Conservation (phyloP, 2,888 invertebrate genomes). For the Sarcophaga carnaria region DNA sequence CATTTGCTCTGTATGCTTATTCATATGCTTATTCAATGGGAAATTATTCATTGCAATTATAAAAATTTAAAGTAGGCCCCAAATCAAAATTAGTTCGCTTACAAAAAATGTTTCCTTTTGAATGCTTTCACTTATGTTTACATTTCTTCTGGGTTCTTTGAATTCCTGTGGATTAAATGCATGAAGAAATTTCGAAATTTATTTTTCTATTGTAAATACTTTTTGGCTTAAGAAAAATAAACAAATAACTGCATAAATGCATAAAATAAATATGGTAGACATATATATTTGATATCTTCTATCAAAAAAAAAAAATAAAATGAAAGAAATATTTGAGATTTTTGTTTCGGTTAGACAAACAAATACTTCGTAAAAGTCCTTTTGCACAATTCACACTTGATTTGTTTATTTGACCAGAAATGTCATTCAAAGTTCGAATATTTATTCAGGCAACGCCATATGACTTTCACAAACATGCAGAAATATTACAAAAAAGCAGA, state of each 20-base stretch:
- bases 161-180: no score
- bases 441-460: neutral
- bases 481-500: neutral
- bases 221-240: no score
- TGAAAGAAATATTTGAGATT: neutral
- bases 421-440: slow-evolving; percentile 6
- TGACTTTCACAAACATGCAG: neutral
- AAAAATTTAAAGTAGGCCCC: no score
- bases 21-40: no score
- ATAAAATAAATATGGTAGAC: neutral
- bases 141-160: no score
- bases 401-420: slow-evolving; percentile 32
- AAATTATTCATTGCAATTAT: no score
- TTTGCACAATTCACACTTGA: slow-evolving; percentile 53
- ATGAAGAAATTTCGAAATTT: neutral
- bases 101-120: no score
- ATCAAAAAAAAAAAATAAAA: neutral
- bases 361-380: slow-evolving; percentile 19
- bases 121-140: no score
- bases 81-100: no score
- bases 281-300: neutral
- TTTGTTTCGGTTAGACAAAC: neutral
- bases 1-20: no score
- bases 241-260: neutral
- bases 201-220: neutral